These are phyloP conservation scores for Dendronephthya gigantea DNA, from an alignment of 64 coral and sea anemone species.

Conservation along the genomic window DNA sequence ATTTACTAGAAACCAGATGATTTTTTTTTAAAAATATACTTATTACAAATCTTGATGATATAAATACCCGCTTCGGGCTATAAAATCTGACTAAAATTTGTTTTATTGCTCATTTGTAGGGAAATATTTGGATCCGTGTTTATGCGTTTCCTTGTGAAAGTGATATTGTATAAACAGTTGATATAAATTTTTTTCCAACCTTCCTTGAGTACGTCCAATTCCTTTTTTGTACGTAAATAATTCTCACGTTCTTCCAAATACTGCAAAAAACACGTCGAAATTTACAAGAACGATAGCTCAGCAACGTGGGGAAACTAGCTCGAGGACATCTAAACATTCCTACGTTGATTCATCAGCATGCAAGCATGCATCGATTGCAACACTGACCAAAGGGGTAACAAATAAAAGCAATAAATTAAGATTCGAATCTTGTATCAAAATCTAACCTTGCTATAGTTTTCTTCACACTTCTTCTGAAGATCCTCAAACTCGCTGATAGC, in stretches of 20 bases:
- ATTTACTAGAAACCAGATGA: not conserved
- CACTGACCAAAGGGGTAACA: not conserved
- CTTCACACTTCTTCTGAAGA: not conserved
- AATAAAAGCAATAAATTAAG: not conserved
- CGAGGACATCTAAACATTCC: not conserved
- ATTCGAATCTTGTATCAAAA: too few relatives aligned
- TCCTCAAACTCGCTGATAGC: slow-evolving; percentile 8
- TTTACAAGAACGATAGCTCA: not conserved
- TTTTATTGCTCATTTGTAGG: not conserved
- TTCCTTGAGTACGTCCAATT: slow-evolving; percentile 1
- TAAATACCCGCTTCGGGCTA: not conserved
- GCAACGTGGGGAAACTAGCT: too few relatives aligned
- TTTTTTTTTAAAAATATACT: not conserved
- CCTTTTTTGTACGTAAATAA: slow-evolving; percentile 2
- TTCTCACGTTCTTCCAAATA: slow-evolving; percentile 15
- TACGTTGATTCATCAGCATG: not conserved
- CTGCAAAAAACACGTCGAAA: not conserved
- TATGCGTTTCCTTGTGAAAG: not conserved
- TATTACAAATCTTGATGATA: not conserved
- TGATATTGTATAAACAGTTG: not conserved
- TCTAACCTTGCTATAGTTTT: not conserved
- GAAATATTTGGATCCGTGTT: not conserved
- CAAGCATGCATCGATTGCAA: too few relatives aligned
- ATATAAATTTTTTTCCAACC: not conserved
- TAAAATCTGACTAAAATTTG: not conserved